Base-by-base conservation (phyloP, 2,797 vertebrate genomes). In the Channa striata region DNA sequence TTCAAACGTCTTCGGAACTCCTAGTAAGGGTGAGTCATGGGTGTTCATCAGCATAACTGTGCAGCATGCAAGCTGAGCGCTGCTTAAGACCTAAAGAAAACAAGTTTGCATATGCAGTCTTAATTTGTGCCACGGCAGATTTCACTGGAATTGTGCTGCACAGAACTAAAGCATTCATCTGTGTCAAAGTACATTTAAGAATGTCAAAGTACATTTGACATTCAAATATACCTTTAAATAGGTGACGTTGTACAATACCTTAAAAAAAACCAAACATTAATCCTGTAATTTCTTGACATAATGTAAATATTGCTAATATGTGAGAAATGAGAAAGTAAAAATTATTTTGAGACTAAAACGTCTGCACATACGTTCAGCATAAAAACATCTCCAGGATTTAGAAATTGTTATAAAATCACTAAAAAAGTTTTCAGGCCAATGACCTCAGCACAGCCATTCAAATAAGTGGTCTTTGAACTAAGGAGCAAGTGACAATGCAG, bases 401-500 rank as follows among this genome's bases (percentile, higher is more conserved):
- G 10, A 8, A 37, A 37, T 9, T 37, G 36, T 9, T 9, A 37
- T 37, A 37, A 37, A 37, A 30, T 49, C 4, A 19, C 11, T 13
- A 8, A 30, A 52, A 59, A 51, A 19, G 17, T 40, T 17, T 36
- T 60, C 12, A 30, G 25, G 25, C 25, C 25, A 3, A 30, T 30
- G 25, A 30, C 47, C 16, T 67, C 33, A 4, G 13, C 19, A 17
- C 56, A 68, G 56, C 66, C 48, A 20, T 44, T 69, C 50, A 46
- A 70, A 75, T 47, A 62, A 30, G 30, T 21, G 72, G 44, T 77
- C 85, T 90, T 84, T 88, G 83, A 89, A 80, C 89, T 40, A 48
- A 83, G 46, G 70, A 20, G 59, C 49, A 59, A 61, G 68, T 77
- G 62, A 82, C 76, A 68, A 54, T 64, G 64, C 53, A 68, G 50